phyloP scores from a whole-genome alignment of 2,888 invertebrate genomes.

The Drosophila algonquin region DNA sequence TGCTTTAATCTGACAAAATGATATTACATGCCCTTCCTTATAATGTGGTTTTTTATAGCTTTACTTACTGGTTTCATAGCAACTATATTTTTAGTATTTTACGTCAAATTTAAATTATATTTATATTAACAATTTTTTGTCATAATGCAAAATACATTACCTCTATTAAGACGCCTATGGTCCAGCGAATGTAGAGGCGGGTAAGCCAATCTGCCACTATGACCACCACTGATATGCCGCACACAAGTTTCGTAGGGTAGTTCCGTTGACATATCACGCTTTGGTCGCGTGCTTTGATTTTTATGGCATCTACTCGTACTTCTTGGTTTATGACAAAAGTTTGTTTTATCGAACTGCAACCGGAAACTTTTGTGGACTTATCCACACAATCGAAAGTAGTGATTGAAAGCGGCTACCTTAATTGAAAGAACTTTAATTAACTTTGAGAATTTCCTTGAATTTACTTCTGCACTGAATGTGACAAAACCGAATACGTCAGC shows the following conservation, averaged over 20 bases:
- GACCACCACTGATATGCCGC: slow-evolving; percentile 1
- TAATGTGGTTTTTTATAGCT: not conserved
- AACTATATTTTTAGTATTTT: not conserved
- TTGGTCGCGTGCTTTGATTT: slow-evolving; percentile 47
- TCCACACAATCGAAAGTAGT: slow-evolving; percentile 14
- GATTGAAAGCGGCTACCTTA: slow-evolving; percentile 20
- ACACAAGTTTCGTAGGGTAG: slow-evolving; percentile 8
- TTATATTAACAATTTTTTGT: not conserved
- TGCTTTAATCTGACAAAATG: too few relatives aligned
- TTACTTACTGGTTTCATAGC: not conserved
- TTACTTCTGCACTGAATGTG: slow-evolving; percentile 1
- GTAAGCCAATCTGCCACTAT: not conserved
- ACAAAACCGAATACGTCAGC: slow-evolving; percentile 38
- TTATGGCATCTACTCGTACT: slow-evolving; percentile 20
- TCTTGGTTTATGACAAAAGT: slow-evolving; percentile 14
- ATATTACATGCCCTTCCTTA: too few relatives aligned
- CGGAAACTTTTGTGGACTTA: slow-evolving; percentile 13
- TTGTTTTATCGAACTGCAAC: slow-evolving; percentile 42
- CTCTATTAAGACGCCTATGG: not conserved
- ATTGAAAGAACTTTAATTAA: slow-evolving; percentile 42
- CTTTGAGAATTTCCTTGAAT: slow-evolving; percentile 19
- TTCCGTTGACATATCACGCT: slow-evolving; percentile 40
- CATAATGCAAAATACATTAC: not conserved
- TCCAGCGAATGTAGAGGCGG: not conserved
- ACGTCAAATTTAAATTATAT: not conserved